Conservation (phyloP, 2,888 invertebrate species). For the Brenthis hecate region DNA sequence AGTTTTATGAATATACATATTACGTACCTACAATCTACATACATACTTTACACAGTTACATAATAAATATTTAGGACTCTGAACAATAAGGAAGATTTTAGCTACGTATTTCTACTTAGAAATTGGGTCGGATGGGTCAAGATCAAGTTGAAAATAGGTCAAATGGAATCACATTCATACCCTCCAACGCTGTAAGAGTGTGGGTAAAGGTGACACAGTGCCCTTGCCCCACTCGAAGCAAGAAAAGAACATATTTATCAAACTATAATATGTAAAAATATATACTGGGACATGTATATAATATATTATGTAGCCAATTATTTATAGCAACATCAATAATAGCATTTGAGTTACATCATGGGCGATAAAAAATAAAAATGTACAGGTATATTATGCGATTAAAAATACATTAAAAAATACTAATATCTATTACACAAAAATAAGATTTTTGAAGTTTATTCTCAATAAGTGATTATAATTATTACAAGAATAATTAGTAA, state of each 20-base stretch:
- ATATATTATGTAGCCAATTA: no score
- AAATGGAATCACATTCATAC: conserved; percentile 58
- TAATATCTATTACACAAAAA: no score
- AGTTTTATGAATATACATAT: no score
- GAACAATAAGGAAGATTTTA: neutral
- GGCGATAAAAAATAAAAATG: no score
- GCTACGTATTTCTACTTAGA: conserved; percentile 6
- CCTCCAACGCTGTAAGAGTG: conserved; percentile 42
- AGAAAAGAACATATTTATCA: conserved; percentile 2
- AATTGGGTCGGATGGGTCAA: conserved; percentile 57
- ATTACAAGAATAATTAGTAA: no score
- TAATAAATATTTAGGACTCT: neutral
- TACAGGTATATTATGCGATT: no score
- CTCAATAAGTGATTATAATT: no score
- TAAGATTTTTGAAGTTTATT: no score
- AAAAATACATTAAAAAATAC: no score
- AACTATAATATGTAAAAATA: conserved; percentile 11
- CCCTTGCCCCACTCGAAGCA: conserved; percentile 45
- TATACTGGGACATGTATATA: neutral
- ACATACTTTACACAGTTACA: neutral
- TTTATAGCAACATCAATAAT: no score
- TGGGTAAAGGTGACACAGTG: conserved; percentile 40
- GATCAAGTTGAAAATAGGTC: conserved; percentile 69
- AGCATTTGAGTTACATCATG: no score
- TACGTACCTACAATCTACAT: no score